Evolutionary conservation across 2,888 invertebrate species (phyloP).

Genomic region (Drosophila neonasuta): DNA sequence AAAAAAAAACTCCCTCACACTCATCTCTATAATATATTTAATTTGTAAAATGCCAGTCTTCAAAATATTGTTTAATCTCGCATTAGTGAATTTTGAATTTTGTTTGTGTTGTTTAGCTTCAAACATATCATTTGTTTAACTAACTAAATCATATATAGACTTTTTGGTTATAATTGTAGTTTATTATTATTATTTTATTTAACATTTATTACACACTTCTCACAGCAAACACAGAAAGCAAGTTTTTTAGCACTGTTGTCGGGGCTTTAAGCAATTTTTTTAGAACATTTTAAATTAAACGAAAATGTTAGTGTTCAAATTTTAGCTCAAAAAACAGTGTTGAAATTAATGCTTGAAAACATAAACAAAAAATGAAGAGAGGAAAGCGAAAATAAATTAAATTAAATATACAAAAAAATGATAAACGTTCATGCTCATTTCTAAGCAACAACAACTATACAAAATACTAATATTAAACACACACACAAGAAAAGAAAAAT

Average conservation of each 20-base stretch:
- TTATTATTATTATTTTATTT: slow-evolving; percentile 32
- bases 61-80: slow-evolving; percentile 35
- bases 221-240: slow-evolving; percentile 24
- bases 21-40: slow-evolving; percentile 17
- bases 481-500: slow-evolving; percentile 1
- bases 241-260: slow-evolving; percentile 59
- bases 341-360: slow-evolving; percentile 47
- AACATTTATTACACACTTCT: slow-evolving; percentile 7
- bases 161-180: slow-evolving; percentile 24
- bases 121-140: slow-evolving; percentile 69
- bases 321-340: slow-evolving; percentile 72
- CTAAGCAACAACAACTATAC: slow-evolving; percentile 45
- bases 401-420: slow-evolving; percentile 37
- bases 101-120: slow-evolving; percentile 37
- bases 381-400: slow-evolving; percentile 31
- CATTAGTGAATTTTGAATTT: slow-evolving; percentile 48
- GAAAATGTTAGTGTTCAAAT: slow-evolving; percentile 75
- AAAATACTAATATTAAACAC: slow-evolving; percentile 6
- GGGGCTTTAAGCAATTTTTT: slow-evolving; percentile 65
- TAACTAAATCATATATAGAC: slow-evolving; percentile 41
- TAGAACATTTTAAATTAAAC: slow-evolving; percentile 66
- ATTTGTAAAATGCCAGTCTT: slow-evolving; percentile 12
- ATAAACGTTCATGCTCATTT: slow-evolving; percentile 65
- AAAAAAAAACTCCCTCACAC: slow-evolving; percentile 7
- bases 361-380: slow-evolving; percentile 10